phyloP scores from a whole-genome alignment of 1,140 invertebrate species.

The Drosophila pachea region DNA sequence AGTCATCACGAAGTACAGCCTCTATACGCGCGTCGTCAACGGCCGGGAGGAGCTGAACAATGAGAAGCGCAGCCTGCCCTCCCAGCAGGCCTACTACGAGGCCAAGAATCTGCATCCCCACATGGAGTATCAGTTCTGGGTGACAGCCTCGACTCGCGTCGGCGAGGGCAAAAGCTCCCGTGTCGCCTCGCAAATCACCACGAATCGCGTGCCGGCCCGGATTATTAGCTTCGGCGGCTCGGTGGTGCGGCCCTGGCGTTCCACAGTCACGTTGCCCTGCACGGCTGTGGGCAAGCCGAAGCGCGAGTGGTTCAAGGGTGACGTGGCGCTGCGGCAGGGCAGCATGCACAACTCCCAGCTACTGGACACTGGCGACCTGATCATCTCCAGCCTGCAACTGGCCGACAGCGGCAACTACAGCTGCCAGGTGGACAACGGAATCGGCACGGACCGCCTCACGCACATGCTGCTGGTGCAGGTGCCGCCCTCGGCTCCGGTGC shows the following conservation, averaged over 20 bases:
- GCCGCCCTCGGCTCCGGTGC: slow-evolving; percentile 84
- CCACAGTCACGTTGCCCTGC: slow-evolving; percentile 83
- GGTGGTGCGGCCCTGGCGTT: slow-evolving; percentile 84
- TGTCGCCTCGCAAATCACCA: slow-evolving; percentile 82
- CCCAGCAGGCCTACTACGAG: slow-evolving; percentile 84
- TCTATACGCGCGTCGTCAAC: slow-evolving; percentile 87
- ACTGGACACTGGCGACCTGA: slow-evolving; percentile 83
- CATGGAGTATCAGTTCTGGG: slow-evolving; percentile 90
- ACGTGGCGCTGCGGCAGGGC: slow-evolving; percentile 79
- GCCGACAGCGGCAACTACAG: slow-evolving; percentile 87
- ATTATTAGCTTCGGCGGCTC: slow-evolving; percentile 86
- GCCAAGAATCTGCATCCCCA: slow-evolving; percentile 86
- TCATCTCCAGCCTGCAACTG: slow-evolving; percentile 83
- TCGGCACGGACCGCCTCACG: slow-evolving; percentile 84
- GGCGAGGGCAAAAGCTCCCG: slow-evolving; percentile 87
- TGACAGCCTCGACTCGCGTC: slow-evolving; percentile 86
- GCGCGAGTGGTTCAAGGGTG: slow-evolving; percentile 84
- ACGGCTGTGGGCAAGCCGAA: slow-evolving; percentile 84
- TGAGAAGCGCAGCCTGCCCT: slow-evolving; percentile 83
- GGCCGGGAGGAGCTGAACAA: slow-evolving; percentile 85
- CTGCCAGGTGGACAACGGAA: slow-evolving; percentile 86
- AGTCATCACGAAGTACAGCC: slow-evolving; percentile 87
- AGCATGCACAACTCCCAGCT: slow-evolving; percentile 82
- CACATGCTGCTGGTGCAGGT: slow-evolving; percentile 84
- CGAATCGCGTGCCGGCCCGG: slow-evolving; percentile 82